Conservation (phyloP, 2,113 vertebrate species). For the Steatornis caripensis region DNA sequence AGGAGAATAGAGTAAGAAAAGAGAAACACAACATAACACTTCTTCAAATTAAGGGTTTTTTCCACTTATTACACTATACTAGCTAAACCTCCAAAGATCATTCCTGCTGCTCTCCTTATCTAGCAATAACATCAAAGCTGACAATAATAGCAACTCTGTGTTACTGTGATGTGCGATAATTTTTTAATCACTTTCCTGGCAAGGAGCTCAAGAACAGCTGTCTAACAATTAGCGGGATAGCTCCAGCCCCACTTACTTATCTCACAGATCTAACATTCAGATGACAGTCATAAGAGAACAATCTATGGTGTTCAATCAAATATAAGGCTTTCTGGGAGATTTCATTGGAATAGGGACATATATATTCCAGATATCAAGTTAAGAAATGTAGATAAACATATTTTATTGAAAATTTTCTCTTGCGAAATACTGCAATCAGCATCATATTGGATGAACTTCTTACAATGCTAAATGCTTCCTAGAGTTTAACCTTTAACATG, state of each 20-base stretch:
- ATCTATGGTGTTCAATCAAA: background rate
- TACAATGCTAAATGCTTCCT: background rate
- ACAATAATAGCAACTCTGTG: background rate
- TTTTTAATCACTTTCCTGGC: background rate
- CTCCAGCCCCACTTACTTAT: background rate
- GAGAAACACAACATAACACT: background rate
- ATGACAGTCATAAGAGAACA: background rate
- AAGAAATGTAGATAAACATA: background rate
- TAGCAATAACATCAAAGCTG: background rate
- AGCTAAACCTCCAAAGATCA: background rate
- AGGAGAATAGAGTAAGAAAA: background rate
- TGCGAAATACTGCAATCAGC: background rate
- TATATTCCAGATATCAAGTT: background rate
- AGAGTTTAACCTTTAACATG: background rate
- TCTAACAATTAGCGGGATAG: background rate
- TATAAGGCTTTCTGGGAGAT: background rate
- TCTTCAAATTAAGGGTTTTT: background rate
- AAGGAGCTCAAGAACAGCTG: background rate
- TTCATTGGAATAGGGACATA: background rate
- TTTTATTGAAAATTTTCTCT: background rate
- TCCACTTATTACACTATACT: background rate
- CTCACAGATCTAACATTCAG: background rate
- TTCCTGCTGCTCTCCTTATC: background rate
- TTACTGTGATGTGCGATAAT: background rate
- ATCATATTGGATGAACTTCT: background rate